These are phyloP conservation scores for Pygmarrhopalites habei DNA, from an alignment of 1,140 invertebrate genomes.

Conservation along the genomic window DNA sequence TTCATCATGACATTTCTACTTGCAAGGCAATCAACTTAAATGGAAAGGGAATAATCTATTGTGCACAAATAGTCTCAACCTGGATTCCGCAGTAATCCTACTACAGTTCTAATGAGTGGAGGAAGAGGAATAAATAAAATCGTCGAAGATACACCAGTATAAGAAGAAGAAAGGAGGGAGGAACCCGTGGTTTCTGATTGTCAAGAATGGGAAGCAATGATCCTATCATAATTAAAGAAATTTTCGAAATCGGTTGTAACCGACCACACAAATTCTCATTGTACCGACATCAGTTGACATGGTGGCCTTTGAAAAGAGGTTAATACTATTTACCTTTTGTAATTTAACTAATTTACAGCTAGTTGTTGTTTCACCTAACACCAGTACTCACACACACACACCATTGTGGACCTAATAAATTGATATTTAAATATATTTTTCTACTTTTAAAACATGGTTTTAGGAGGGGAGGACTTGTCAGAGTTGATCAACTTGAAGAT, in stretches of 20 bases:
- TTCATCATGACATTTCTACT: no score
- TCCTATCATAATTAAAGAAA: not conserved
- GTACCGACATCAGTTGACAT: slow-evolving; percentile 34
- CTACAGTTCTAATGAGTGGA: no score
- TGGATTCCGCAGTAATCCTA: no score
- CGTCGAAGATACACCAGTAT: no score
- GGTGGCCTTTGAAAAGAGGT: slow-evolving; percentile 32
- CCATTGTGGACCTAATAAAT: not conserved
- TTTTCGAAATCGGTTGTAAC: not conserved
- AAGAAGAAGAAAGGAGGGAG: no score
- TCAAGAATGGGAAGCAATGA: not conserved
- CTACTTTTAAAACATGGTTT: not conserved
- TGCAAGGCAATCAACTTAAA: no score
- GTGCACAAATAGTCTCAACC: no score
- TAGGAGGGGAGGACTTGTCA: slow-evolving; percentile 35
- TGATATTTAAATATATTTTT: not conserved
- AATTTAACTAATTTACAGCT: not conserved
- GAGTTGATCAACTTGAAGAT: slow-evolving; percentile 34
- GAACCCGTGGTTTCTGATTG: no score
- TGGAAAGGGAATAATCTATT: no score
- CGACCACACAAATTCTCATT: slow-evolving; percentile 23
- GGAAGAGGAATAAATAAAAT: no score
- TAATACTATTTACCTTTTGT: not conserved
- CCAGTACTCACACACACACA: not conserved
- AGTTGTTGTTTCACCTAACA: not conserved